Conservation (phyloP, 2,113 vertebrate species). For the Heterochromis multidens region DNA sequence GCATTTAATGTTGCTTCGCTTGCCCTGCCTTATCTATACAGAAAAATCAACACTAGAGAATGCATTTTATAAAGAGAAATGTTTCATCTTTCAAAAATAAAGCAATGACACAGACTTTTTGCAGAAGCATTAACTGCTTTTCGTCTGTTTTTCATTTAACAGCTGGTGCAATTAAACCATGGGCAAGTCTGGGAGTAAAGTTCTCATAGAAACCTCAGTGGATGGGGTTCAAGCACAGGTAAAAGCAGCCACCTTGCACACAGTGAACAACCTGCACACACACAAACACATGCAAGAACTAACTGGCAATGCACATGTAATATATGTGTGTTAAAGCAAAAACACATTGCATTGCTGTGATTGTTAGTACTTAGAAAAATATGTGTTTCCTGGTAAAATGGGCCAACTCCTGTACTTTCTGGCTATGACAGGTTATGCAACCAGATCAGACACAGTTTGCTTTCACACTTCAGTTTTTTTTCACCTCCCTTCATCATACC, state of each 20-base stretch:
- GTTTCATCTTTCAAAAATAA: neutral
- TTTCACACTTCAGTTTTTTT: conserved; percentile 43
- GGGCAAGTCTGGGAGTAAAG: conserved; percentile 73
- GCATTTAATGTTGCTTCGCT: neutral
- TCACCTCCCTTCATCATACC: conserved; percentile 25
- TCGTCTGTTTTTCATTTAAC: neutral
- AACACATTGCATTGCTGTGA: neutral
- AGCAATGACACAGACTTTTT: neutral
- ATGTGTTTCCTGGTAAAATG: neutral
- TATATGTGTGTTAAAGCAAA: neutral
- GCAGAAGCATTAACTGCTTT: neutral
- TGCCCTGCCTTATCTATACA: neutral
- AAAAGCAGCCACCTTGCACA: neutral
- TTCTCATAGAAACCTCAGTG: conserved; percentile 60
- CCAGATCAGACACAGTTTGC: conserved; percentile 41
- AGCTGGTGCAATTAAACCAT: conserved; percentile 43
- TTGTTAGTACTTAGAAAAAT: neutral
- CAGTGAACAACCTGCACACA: neutral
- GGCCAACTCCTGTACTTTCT: conserved; percentile 30
- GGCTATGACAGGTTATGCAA: conserved; percentile 52
- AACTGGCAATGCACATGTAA: neutral
- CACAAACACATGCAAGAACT: neutral
- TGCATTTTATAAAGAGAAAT: neutral
- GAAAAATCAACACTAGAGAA: neutral
- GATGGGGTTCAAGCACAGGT: conserved; percentile 72